These are phyloP conservation scores for Acronicta leporina DNA, from an alignment of 2,888 invertebrate genomes.

Conservation along the genomic window DNA sequence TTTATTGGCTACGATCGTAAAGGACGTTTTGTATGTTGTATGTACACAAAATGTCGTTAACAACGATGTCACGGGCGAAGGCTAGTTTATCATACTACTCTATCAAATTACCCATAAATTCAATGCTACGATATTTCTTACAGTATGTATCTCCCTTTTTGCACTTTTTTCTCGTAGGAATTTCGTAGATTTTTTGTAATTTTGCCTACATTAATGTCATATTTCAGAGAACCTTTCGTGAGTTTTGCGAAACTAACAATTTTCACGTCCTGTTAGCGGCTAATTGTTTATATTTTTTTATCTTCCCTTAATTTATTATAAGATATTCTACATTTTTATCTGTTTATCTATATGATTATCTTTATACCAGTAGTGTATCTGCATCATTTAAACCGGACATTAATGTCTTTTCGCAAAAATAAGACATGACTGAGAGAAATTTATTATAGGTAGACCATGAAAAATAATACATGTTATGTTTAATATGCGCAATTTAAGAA, in stretches of 20 bases:
- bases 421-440: conserved; percentile 68
- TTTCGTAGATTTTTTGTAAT: background rate
- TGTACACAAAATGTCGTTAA: too few species aligned
- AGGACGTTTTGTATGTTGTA: too few species aligned
- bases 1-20: too few species aligned
- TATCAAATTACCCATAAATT: too few species aligned
- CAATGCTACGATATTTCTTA: too few species aligned
- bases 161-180: background rate
- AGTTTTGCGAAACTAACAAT: background rate
- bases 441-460: conserved; percentile 73
- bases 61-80: too few species aligned
- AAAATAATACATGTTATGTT: conserved; percentile 78
- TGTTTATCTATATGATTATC: conserved; percentile 44
- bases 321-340: conserved; percentile 38
- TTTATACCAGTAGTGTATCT: conserved; percentile 35
- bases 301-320: conserved; percentile 36
- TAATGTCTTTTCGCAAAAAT: conserved; percentile 50
- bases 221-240: background rate
- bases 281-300: conserved; percentile 16
- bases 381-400: conserved; percentile 45
- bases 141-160: background rate
- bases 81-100: too few species aligned
- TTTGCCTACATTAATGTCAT: background rate
- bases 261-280: background rate
- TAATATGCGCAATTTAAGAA: conserved; percentile 65